Conservation (phyloP, 1,140 invertebrate genomes). For the Steinernema khuongi region DNA sequence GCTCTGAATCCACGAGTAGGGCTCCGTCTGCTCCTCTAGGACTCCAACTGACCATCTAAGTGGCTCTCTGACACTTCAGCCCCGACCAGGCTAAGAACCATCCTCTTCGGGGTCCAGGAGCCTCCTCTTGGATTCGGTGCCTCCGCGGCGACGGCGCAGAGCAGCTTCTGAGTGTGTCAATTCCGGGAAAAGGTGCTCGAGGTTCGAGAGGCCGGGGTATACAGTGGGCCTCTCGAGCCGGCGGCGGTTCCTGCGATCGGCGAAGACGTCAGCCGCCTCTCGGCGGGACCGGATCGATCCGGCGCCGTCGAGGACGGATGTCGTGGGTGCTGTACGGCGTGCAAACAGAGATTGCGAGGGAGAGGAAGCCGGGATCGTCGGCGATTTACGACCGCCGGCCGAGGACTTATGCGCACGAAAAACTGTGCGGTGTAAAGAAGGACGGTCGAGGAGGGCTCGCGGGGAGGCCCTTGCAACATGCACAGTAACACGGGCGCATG, state of each 20-base stretch:
- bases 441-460: no score
- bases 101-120: no score
- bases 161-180: neutral
- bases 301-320: neutral
- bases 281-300: neutral
- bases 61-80: no score
- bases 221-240: neutral
- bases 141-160: neutral
- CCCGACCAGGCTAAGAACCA: no score
- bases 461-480: no score
- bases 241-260: neutral
- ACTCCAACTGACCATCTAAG: no score
- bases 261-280: slow-evolving; percentile 11
- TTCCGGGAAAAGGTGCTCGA: slow-evolving; percentile 9
- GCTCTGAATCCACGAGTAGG: no score
- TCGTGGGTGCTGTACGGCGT: neutral
- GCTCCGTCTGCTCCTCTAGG: no score
- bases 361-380: neutral
- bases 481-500: no score
- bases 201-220: neutral
- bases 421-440: neutral
- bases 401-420: neutral
- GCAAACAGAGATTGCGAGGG: slow-evolving; percentile 4
- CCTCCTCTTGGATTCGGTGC: no score
- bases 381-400: neutral